Percentiles rank a stretch among this genome's conserved stretches.
phyloP scores from a whole-genome alignment of 2,888 invertebrate genomes.

The Yponomeuta malinellus region DNA sequence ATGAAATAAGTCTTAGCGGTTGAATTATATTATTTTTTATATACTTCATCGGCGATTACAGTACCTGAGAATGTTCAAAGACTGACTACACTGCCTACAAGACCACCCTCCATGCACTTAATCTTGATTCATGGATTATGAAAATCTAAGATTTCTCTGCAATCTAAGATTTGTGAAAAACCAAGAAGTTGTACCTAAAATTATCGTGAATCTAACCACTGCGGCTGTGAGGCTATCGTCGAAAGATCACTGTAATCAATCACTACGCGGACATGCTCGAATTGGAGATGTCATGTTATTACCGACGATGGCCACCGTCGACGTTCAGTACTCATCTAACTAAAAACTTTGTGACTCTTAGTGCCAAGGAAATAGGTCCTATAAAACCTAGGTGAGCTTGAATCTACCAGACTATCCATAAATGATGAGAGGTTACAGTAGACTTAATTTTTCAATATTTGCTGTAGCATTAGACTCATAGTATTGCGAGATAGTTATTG shows the following conservation, averaged over 20 bases:
- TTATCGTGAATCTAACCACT: background rate
- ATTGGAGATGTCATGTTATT: background rate
- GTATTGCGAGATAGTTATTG: background rate
- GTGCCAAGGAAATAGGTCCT: background rate
- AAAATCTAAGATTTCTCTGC: too few relatives aligned
- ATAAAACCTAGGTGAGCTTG: background rate
- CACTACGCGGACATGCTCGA: background rate
- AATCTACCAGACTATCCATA: background rate
- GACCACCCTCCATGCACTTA: too few relatives aligned
- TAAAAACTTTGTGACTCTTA: background rate
- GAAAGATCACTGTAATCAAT: constrained; percentile 1
- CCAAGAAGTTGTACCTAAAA: background rate
- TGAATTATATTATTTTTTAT: too few relatives aligned
- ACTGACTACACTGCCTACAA: too few relatives aligned
- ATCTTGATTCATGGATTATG: too few relatives aligned
- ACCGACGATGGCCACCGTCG: background rate
- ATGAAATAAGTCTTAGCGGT: too few relatives aligned
- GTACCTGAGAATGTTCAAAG: too few relatives aligned
- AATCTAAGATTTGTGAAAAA: background rate
- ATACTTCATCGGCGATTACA: too few relatives aligned
- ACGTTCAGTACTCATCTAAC: background rate
- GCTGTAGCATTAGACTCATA: background rate
- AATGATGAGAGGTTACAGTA: background rate
- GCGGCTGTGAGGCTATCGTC: background rate
- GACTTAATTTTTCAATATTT: background rate